A percentile compares a stretch with the other conserved stretches of the same genome.
These are phyloP conservation scores for Pogonognathellus flavescens DNA, from an alignment of 1,140 invertebrate species.

Conservation along the genomic window DNA sequence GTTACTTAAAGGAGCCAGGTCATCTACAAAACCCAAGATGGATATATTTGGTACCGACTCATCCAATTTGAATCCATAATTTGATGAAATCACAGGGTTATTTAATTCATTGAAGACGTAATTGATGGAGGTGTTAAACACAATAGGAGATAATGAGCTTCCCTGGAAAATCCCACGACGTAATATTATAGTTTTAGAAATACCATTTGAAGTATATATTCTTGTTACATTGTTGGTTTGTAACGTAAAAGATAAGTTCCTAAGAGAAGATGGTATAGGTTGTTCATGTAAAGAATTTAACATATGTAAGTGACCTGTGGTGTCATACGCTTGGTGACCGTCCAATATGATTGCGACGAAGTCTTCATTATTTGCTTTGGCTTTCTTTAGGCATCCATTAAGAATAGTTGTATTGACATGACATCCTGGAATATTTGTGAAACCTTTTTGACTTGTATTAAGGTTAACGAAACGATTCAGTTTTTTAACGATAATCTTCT, in stretches of 20 bases:
- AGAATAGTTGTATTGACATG: constrained; percentile 14
- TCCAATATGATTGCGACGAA: neutral
- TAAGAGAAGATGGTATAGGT: neutral
- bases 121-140: neutral
- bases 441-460: neutral
- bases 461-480: neutral
- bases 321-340: constrained; percentile 13
- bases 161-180: neutral
- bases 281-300: neutral
- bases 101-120: neutral
- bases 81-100: neutral
- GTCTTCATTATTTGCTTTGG: neutral
- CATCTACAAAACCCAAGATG: neutral
- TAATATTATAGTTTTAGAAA: neutral
- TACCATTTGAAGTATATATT: neutral
- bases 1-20: neutral
- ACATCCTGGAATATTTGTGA: neutral
- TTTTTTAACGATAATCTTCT: neutral
- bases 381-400: neutral
- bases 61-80: neutral
- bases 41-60: neutral
- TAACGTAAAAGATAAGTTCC: neutral
- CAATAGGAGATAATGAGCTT: neutral
- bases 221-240: neutral
- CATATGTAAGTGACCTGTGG: neutral